A percentile compares a stretch with the other conserved stretches of the same genome.
These are phyloP conservation scores for Lepidocolaptes lacrymiger DNA, from an alignment of 2,797 vertebrate genomes.

Conservation along the genomic window DNA sequence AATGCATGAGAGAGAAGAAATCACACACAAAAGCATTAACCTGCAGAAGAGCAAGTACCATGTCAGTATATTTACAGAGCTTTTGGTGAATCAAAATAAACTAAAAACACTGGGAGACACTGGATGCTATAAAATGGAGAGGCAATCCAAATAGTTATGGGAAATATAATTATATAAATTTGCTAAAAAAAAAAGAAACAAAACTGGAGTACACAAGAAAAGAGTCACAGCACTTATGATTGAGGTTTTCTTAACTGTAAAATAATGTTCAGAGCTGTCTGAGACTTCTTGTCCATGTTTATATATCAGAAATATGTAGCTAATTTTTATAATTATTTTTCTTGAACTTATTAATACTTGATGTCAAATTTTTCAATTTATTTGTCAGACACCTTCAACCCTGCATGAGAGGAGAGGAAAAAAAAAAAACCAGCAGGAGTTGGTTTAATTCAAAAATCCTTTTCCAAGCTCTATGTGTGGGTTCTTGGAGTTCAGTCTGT, in stretches of 20 bases:
- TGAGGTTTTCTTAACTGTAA: not conserved
- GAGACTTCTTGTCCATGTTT: not conserved
- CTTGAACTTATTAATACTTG: not conserved
- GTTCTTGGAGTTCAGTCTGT: not conserved
- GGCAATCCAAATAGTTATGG: not conserved
- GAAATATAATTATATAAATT: not conserved
- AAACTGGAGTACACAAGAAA: not conserved
- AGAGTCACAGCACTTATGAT: not conserved
- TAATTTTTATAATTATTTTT: not conserved
- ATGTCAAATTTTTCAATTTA: not conserved
- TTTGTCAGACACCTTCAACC: not conserved
- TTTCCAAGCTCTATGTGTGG: not conserved
- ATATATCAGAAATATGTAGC: not conserved
- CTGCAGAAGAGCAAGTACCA: not conserved
- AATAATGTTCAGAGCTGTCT: not conserved
- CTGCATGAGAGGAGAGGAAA: not conserved
- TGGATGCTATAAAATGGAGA: not conserved
- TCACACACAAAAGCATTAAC: not conserved
- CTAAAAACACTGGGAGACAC: not conserved
- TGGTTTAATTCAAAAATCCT: not conserved
- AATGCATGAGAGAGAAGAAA: not conserved
- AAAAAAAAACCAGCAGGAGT: not conserved
- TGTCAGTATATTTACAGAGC: not conserved
- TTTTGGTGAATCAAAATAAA: not conserved
- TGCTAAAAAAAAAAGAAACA: not conserved